Evolutionary conservation across 37 sponge, comb jelly and placozoan species (phyloP), one percentile per base, ranked within the genome.

Genomic region (Cladorhizidae sp.): DNA sequence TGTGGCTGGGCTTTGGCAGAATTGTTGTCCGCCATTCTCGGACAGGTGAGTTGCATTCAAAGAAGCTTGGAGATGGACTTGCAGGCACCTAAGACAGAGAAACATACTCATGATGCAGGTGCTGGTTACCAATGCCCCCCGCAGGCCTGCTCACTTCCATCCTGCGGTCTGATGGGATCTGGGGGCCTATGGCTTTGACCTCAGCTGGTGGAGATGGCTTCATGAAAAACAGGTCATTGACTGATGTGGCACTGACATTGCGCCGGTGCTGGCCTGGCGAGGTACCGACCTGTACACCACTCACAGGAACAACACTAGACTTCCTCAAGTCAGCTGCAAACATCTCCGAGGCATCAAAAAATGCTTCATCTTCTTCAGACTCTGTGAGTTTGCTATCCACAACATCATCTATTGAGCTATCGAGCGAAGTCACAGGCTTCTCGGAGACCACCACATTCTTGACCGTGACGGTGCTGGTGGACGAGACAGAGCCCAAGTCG

Each of bases 331-430:
- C 57, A 1, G 75, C 85, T 2, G 41, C 57, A 1, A 61, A 61
- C 0, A 42, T 32, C 54, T 93, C 94, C 0, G 76, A 62, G 1
- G 96, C 93, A 73, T 89, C 96, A 82, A 79, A 93, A 67, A 96
- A 96, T 63, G 80, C 57, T 17, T 96, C 93, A 23, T 92, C 92
- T 0, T 88, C 86, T 40, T 38, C 62, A 51, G 74, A 74, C 1
- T 42, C 45, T 71, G 31, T 17, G 22, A 64, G 49, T 43, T 45
- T 52, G 22, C 38, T 39, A n/a, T n/a, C n/a, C 6, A 33, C 55
- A 12, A n/a, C 17, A 12, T 36, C 40, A 33, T 50, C 37, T 29
- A 28, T 49, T 20, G 28, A 23, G 28, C 12, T 55, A 2, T 74
- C 57, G 20, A 56, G 25, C 33, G 12, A 35, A 7, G 32, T 15